phyloP scores from a whole-genome alignment of 2,113 vertebrate species.

The Muntiacus reevesi region DNA sequence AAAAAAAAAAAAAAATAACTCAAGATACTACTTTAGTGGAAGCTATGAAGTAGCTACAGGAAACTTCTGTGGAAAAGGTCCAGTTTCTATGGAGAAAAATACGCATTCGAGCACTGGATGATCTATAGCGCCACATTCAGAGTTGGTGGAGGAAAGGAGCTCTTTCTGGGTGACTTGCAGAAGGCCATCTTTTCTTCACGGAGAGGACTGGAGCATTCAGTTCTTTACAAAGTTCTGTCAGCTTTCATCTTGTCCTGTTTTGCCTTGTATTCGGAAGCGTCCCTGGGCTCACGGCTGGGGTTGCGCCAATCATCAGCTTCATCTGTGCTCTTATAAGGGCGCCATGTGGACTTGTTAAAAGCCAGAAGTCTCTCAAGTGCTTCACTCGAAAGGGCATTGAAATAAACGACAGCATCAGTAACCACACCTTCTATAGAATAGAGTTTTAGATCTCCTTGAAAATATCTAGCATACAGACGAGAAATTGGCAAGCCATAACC shows the following conservation, averaged over 20 bases:
- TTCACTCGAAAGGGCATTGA: slow-evolving; percentile 98
- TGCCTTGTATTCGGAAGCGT: slow-evolving; percentile 94
- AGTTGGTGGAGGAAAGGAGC: slow-evolving; percentile 9
- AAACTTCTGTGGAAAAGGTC: not conserved
- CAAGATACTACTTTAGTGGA: not conserved
- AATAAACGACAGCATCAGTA: slow-evolving; percentile 94
- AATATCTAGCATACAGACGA: slow-evolving; percentile 93
- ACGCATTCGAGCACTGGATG: not conserved
- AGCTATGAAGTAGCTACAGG: not conserved
- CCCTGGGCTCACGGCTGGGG: slow-evolving; percentile 95
- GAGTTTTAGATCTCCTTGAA: slow-evolving; percentile 95
- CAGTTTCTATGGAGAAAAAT: not conserved
- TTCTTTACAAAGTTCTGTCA: slow-evolving; percentile 24
- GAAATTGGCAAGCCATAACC: slow-evolving; percentile 95
- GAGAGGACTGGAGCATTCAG: not conserved
- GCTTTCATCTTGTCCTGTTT: slow-evolving; percentile 81
- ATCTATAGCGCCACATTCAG: not conserved
- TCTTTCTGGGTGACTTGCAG: slow-evolving; percentile 39
- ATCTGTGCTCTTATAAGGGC: slow-evolving; percentile 94
- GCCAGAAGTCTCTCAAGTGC: slow-evolving; percentile 96
- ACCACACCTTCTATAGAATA: slow-evolving; percentile 97
- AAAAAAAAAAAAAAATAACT: too few relatives aligned
- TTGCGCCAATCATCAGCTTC: slow-evolving; percentile 99
- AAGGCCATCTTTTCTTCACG: slow-evolving; percentile 52
- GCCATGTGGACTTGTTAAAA: slow-evolving; percentile 97